These are phyloP conservation scores for Colinus virginianus DNA, from an alignment of 2,113 vertebrate species.

Conservation along the genomic window DNA sequence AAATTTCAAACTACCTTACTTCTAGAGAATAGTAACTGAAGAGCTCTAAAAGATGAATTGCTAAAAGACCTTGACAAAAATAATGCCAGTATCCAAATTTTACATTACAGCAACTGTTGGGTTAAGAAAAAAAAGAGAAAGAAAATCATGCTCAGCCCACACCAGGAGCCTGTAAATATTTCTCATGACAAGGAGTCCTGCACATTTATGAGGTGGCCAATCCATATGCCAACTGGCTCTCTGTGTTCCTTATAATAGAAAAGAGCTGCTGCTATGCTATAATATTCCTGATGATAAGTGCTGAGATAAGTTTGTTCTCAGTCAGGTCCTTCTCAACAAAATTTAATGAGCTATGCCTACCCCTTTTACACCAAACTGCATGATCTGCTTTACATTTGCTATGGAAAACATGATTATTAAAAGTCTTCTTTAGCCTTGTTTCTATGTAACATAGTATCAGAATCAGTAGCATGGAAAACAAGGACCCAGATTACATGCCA, in stretches of 20 bases:
- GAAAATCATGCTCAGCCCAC: background rate
- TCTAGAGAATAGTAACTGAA: background rate
- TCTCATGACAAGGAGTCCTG: conserved; percentile 19
- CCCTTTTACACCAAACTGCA: background rate
- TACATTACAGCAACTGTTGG: background rate
- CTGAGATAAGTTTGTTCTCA: conserved; percentile 19
- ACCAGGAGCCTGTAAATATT: conserved; percentile 8
- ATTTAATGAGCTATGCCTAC: conserved; percentile 3
- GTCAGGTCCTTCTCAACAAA: conserved; percentile 25
- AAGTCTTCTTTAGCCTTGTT: background rate
- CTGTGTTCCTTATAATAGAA: background rate
- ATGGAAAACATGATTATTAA: background rate
- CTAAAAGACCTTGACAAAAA: background rate
- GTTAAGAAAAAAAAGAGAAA: background rate
- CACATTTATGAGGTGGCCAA: conserved; percentile 43
- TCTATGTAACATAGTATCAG: conserved; percentile 24
- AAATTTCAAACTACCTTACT: background rate
- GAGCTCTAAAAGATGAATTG: background rate
- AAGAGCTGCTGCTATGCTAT: background rate
- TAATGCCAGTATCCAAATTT: background rate
- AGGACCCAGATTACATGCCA: conserved; percentile 28
- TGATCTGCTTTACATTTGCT: conserved; percentile 29
- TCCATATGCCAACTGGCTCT: conserved; percentile 10
- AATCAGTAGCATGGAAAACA: conserved; percentile 47
- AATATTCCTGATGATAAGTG: conserved; percentile 8